These are phyloP conservation scores for Drosophila niveifrons DNA, from an alignment of 2,888 invertebrate species.

Conservation along the genomic window DNA sequence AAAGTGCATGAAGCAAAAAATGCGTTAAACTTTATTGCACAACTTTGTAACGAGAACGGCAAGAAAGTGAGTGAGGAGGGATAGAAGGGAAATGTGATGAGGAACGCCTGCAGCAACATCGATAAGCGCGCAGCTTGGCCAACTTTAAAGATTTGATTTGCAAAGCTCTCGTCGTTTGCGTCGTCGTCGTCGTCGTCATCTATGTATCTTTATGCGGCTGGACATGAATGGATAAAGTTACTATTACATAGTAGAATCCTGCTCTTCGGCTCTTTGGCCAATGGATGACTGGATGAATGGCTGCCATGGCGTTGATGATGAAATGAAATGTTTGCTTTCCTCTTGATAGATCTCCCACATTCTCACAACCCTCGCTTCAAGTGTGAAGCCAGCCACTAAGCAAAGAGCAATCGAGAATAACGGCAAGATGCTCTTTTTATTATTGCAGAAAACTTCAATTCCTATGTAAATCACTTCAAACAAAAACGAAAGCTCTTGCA, in stretches of 20 bases:
- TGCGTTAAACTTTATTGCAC: conserved; percentile 75
- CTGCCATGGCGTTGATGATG: conserved; percentile 43
- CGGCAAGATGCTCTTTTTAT: neutral
- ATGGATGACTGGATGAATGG: conserved; percentile 25
- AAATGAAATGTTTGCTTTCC: conserved; percentile 67
- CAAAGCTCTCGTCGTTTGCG: conserved; percentile 44
- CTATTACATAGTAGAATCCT: conserved; percentile 6
- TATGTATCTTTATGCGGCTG: conserved; percentile 23
- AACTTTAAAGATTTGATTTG: conserved; percentile 78
- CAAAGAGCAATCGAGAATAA: conserved; percentile 34
- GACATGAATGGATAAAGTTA: conserved; percentile 50
- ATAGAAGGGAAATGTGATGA: neutral
- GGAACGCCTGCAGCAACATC: conserved; percentile 46
- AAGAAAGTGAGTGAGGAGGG: neutral
- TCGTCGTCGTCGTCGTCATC: neutral
- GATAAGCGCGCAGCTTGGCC: conserved; percentile 67
- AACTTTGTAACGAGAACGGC: conserved; percentile 43
- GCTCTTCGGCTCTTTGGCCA: conserved; percentile 4
- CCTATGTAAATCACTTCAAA: conserved; percentile 1
- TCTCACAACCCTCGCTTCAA: neutral
- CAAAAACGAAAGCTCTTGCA: neutral
- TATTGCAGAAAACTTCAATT: neutral
- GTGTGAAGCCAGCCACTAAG: conserved; percentile 34
- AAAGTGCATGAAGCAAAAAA: conserved; percentile 67
- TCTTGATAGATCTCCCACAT: conserved; percentile 52